phyloP scores from a whole-genome alignment of 2,113 vertebrate species.

The Peromyscus maniculatus region DNA sequence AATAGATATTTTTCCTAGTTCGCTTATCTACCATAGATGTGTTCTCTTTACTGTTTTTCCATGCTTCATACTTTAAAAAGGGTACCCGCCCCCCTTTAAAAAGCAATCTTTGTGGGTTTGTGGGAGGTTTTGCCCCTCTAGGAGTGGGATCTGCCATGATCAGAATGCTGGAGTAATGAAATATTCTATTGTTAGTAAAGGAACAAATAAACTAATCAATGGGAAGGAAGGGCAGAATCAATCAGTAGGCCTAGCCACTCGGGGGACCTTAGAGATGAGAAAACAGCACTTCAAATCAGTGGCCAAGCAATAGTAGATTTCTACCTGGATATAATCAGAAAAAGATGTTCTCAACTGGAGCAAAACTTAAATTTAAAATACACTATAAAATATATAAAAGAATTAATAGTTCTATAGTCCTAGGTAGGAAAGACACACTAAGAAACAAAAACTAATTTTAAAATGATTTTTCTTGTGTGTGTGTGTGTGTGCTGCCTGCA shows the following conservation, averaged over 20 bases:
- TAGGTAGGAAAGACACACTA: not conserved
- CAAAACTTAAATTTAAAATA: not conserved
- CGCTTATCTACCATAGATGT: not conserved
- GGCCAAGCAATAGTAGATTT: not conserved
- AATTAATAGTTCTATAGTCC: not conserved
- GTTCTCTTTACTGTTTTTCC: not conserved
- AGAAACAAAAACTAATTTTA: not conserved
- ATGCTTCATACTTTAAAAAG: not conserved
- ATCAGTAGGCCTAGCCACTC: not conserved
- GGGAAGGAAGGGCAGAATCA: not conserved
- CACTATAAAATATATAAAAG: not conserved
- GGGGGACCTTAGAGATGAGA: not conserved
- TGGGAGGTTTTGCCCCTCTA: not conserved
- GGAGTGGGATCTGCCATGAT: not conserved
- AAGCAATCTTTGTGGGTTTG: not conserved
- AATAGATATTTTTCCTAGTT: not conserved
- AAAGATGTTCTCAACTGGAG: not conserved
- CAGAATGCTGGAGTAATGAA: not conserved
- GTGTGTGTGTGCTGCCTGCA: not conserved
- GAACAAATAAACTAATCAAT: not conserved
- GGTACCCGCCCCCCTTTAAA: not conserved
- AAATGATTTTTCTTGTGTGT: not conserved
- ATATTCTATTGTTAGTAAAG: not conserved
- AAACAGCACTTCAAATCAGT: not conserved
- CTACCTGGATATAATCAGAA: not conserved